A percentile compares a stretch with the other conserved stretches of the same genome.
Evolutionary conservation across 1,140 invertebrate genomes (phyloP).

Genomic region (Papilio machaon): DNA sequence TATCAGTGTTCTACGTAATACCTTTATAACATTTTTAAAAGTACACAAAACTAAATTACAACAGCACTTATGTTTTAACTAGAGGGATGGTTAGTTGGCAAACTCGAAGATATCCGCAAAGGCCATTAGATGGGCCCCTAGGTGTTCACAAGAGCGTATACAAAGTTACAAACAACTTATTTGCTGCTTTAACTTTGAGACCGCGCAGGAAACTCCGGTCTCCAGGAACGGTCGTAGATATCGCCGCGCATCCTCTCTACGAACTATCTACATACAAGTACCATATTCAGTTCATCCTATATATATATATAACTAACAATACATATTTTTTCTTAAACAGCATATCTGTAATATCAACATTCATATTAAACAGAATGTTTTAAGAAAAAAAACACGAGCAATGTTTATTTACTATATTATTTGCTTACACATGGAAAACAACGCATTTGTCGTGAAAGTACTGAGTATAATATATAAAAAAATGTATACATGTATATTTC

Average conservation of each 20-base stretch:
- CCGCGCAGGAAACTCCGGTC: constrained; percentile 31
- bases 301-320: background rate
- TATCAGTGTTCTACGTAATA: background rate
- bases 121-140: constrained; percentile 19
- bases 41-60: background rate
- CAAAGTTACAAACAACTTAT: constrained; percentile 38
- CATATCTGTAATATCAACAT: background rate
- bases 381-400: background rate
- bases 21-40: background rate
- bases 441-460: background rate
- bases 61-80: background rate
- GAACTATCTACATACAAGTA: constrained; percentile 7
- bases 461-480: too few relatives aligned
- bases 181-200: constrained; percentile 37
- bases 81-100: constrained; percentile 16
- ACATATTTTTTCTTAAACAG: background rate
- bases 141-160: constrained; percentile 20
- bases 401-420: background rate
- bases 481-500: too few relatives aligned
- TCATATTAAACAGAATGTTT: background rate
- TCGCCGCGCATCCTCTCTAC: background rate
- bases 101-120: constrained; percentile 33
- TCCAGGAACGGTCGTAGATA: background rate
- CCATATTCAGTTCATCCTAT: background rate
- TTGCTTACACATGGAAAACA: background rate